Evolutionary conservation across 2,888 invertebrate species (phyloP).

Genomic region (Kryphioiulus occultus): DNA sequence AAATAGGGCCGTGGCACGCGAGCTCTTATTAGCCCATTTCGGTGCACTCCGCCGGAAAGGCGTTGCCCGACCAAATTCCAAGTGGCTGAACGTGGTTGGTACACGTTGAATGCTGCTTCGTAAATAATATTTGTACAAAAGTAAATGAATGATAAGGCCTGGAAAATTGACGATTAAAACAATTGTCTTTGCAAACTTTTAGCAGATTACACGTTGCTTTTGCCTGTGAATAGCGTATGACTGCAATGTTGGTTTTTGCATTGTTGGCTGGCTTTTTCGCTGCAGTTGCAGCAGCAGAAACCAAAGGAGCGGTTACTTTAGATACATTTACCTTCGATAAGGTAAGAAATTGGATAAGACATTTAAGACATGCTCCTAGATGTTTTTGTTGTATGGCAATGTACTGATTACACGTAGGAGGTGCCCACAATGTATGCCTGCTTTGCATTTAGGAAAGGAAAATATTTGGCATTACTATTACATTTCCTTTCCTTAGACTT

Average conservation of each 20-base stretch:
- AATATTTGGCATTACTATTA: no score
- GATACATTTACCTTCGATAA: constrained; percentile 43
- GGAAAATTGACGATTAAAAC: background rate
- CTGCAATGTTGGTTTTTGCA: background rate
- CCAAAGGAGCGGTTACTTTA: constrained; percentile 39
- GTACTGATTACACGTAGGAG: no score
- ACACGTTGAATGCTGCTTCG: background rate
- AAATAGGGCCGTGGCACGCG: no score
- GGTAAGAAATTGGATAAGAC: background rate
- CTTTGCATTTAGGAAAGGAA: no score
- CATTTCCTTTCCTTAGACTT: no score
- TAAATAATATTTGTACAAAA: background rate
- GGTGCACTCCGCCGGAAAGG: no score
- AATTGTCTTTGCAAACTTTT: background rate
- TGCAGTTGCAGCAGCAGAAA: background rate
- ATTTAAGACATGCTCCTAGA: background rate
- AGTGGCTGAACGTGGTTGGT: background rate
- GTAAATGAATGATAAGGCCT: background rate
- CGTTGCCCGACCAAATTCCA: no score
- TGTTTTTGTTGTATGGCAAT: no score
- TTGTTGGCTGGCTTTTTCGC: background rate
- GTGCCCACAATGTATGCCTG: no score
- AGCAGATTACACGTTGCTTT: background rate
- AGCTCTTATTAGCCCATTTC: no score
- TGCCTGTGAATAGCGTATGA: background rate